These are phyloP conservation scores for Cliona cf. orientalis DNA, from an alignment of 37 sponge, comb jelly and placozoan species.

Conservation along the genomic window DNA sequence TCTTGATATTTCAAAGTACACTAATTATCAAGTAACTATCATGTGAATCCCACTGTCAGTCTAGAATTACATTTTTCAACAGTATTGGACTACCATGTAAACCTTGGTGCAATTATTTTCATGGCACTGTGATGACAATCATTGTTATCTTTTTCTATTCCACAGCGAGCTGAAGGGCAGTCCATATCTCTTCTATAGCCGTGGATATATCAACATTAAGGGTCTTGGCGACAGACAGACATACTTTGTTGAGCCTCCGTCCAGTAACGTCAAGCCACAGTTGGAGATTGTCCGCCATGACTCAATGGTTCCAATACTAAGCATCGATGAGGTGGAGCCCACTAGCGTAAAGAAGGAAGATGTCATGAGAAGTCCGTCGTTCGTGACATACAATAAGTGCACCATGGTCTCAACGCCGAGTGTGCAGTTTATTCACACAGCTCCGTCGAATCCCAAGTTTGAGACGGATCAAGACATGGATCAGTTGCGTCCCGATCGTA, in stretches of 20 bases:
- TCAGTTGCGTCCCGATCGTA: too few species aligned
- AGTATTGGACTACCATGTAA: background rate
- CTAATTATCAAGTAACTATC: background rate
- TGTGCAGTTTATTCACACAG: too few species aligned
- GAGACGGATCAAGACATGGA: too few species aligned
- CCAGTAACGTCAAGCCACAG: background rate
- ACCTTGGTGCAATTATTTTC: background rate
- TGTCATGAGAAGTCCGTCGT: background rate
- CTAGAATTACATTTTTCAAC: background rate
- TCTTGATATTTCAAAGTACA: too few species aligned
- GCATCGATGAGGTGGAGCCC: background rate
- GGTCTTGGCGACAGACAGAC: conserved; percentile 45
- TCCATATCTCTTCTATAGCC: conserved; percentile 23
- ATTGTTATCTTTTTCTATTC: background rate
- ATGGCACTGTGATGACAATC: background rate
- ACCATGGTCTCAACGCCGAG: too few species aligned
- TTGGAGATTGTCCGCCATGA: background rate
- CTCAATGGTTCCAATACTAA: background rate
- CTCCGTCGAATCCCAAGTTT: too few species aligned
- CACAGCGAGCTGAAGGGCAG: conserved; percentile 20
- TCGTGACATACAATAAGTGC: background rate
- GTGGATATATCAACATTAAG: conserved; percentile 54
- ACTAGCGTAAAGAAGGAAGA: background rate
- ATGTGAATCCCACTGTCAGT: background rate
- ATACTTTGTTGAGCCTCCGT: conserved; percentile 52